phyloP scores from a whole-genome alignment of 2,888 invertebrate species.

The Cistogaster globosa region DNA sequence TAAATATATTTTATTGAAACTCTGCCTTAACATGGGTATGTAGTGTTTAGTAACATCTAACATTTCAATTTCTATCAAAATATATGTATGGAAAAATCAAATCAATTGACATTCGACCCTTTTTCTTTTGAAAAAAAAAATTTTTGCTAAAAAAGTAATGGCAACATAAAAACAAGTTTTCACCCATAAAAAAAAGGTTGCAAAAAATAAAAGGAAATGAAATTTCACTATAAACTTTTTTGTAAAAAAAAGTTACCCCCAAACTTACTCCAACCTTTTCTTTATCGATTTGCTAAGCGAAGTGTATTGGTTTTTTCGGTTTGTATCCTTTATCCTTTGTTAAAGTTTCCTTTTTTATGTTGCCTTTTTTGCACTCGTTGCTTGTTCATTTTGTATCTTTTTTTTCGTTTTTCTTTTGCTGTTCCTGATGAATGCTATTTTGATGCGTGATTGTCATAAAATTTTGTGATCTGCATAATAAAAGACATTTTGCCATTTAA shows the following conservation, averaged over 20 bases:
- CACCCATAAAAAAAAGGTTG: constrained; percentile 50
- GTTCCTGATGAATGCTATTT: constrained; percentile 69
- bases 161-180: constrained; percentile 42
- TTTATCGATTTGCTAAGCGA: constrained; percentile 29
- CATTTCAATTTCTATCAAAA: constrained; percentile 37
- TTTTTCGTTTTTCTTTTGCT: constrained; percentile 18
- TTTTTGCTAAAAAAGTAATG: constrained; percentile 18
- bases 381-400: constrained; percentile 6
- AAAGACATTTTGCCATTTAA: constrained; percentile 69
- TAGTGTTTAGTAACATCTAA: background rate
- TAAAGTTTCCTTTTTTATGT: constrained; percentile 58
- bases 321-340: constrained; percentile 68
- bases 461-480: constrained; percentile 70
- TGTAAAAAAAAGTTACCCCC: constrained; percentile 43
- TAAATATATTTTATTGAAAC: constrained; percentile 12
- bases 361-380: constrained; percentile 53
- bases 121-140: constrained; percentile 35
- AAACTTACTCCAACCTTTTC: constrained; percentile 8
- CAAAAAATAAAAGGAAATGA: constrained; percentile 45
- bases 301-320: constrained; percentile 58
- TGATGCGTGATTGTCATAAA: constrained; percentile 72
- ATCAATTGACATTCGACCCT: constrained; percentile 74
- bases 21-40: background rate
- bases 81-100: constrained; percentile 68
- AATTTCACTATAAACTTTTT: constrained; percentile 46